These are phyloP conservation scores for Parazoanthus darwini DNA, from an alignment of 92 coral and sea anemone species.

Conservation along the genomic window DNA sequence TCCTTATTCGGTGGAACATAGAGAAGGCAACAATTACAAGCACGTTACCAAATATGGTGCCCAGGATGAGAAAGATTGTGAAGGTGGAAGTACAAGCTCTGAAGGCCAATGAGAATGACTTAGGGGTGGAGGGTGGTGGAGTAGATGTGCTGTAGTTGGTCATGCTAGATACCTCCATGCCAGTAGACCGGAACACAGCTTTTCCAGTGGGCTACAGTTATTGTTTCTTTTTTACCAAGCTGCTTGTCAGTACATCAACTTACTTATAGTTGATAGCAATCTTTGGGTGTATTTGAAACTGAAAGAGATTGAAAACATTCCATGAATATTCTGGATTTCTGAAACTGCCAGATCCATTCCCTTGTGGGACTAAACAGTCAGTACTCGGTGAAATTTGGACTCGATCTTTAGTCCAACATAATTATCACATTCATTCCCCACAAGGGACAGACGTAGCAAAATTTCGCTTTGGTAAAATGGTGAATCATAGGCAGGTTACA, in stretches of 20 bases:
- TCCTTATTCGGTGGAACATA: conserved; percentile 56
- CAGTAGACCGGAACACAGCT: not conserved
- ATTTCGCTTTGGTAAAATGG: too few relatives aligned
- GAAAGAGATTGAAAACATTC: conserved; percentile 1
- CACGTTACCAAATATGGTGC: conserved; percentile 64
- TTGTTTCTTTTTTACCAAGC: not conserved
- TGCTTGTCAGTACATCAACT: not conserved
- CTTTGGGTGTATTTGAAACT: conserved; percentile 1
- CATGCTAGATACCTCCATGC: not conserved
- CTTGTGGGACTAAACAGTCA: too few relatives aligned
- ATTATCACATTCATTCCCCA: too few relatives aligned
- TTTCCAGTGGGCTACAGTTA: not conserved
- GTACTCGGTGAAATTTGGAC: too few relatives aligned
- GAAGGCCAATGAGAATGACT: conserved; percentile 48
- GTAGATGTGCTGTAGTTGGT: not conserved
- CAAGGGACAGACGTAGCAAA: too few relatives aligned
- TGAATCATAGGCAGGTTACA: too few relatives aligned
- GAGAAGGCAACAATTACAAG: conserved; percentile 71
- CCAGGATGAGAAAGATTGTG: conserved; percentile 60
- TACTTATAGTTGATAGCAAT: not conserved
- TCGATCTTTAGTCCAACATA: too few relatives aligned
- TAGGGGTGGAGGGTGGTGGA: conserved; percentile 6
- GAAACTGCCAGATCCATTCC: not conserved
- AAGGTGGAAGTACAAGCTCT: conserved; percentile 55
- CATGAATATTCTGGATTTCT: too few relatives aligned